These are phyloP conservation scores for Polymixis lichenea DNA, from an alignment of 2,888 invertebrate species.

Conservation along the genomic window DNA sequence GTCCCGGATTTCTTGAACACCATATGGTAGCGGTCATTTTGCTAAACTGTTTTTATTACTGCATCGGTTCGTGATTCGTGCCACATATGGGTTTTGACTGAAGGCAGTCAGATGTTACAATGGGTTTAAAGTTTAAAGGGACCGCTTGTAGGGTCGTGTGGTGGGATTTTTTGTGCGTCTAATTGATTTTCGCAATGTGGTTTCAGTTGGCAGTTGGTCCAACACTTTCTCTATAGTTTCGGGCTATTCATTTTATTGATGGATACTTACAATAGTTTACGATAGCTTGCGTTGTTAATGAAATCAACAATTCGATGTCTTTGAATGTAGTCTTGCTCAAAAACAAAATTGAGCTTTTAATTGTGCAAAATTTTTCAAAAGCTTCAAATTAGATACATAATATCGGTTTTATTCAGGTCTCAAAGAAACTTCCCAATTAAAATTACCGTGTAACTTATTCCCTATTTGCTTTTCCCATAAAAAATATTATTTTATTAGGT, in stretches of 20 bases:
- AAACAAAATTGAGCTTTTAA: not conserved
- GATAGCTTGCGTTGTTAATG: not conserved
- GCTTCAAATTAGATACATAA: not conserved
- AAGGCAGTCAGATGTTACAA: constrained; percentile 51
- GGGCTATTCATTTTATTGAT: constrained; percentile 6
- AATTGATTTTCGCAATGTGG: constrained; percentile 49
- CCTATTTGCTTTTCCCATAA: constrained; percentile 63
- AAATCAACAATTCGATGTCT: not conserved
- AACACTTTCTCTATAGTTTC: constrained; percentile 2
- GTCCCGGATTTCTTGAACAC: constrained; percentile 52
- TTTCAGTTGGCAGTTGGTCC: constrained; percentile 24
- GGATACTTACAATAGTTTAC: not conserved
- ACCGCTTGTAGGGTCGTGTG: constrained; percentile 35
- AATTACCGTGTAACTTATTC: constrained; percentile 7
- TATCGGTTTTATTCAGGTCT: not conserved
- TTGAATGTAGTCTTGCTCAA: too few species aligned
- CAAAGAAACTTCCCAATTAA: not conserved
- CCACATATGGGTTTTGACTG: constrained; percentile 69
- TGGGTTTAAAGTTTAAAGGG: constrained; percentile 54
- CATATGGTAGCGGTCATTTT: constrained; percentile 73
- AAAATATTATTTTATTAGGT: constrained; percentile 63
- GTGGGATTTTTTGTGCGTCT: constrained; percentile 43
- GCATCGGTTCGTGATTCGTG: constrained; percentile 71
- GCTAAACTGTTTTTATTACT: constrained; percentile 67
- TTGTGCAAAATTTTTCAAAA: not conserved